Percentiles rank a stretch among this genome's conserved stretches.
phyloP scores from a whole-genome alignment of 2,113 vertebrate genomes.

The Epinephelus moara region DNA sequence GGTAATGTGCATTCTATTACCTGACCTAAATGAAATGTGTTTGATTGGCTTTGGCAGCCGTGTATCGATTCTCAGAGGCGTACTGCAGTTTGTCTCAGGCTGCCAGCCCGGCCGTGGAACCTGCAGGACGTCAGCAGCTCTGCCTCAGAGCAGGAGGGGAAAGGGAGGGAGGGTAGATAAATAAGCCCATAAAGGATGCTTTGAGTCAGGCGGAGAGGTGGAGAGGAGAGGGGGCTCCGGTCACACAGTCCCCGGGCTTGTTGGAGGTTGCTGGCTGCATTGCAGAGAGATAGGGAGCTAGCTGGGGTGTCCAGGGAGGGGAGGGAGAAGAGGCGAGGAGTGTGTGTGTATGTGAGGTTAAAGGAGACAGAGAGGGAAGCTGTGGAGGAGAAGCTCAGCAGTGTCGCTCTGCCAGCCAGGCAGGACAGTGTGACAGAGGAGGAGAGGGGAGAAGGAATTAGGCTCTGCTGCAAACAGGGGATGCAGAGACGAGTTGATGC shows the following conservation, averaged over 20 bases:
- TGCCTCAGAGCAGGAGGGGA: conserved; percentile 35
- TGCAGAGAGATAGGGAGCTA: conserved; percentile 71
- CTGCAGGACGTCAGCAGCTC: conserved; percentile 73
- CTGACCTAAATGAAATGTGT: conserved; percentile 41
- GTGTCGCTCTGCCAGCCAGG: conserved; percentile 35
- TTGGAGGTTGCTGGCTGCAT: conserved; percentile 71
- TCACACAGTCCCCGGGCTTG: conserved; percentile 74
- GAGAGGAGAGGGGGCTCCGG: conserved; percentile 67
- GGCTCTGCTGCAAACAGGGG: conserved; percentile 64
- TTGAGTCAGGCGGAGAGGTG: conserved; percentile 74
- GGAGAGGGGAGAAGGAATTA: conserved; percentile 40
- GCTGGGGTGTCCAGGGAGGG: conserved; percentile 44
- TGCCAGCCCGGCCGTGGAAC: conserved; percentile 54
- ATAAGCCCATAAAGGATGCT: conserved; percentile 85
- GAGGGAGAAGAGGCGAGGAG: conserved; percentile 7
- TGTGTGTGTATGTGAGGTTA: not conserved
- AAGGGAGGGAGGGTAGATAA: conserved; percentile 76
- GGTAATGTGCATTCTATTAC: conserved; percentile 6
- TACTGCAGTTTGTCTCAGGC: conserved; percentile 61
- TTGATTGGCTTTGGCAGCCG: conserved; percentile 20
- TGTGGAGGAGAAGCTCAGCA: conserved; percentile 52
- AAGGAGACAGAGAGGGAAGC: conserved; percentile 45
- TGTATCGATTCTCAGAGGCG: conserved; percentile 52
- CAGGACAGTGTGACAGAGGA: conserved; percentile 50
- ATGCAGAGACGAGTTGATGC: conserved; percentile 55